These are phyloP conservation scores for Sarcophaga caerulescens DNA, from an alignment of 2,888 invertebrate genomes.

Conservation along the genomic window DNA sequence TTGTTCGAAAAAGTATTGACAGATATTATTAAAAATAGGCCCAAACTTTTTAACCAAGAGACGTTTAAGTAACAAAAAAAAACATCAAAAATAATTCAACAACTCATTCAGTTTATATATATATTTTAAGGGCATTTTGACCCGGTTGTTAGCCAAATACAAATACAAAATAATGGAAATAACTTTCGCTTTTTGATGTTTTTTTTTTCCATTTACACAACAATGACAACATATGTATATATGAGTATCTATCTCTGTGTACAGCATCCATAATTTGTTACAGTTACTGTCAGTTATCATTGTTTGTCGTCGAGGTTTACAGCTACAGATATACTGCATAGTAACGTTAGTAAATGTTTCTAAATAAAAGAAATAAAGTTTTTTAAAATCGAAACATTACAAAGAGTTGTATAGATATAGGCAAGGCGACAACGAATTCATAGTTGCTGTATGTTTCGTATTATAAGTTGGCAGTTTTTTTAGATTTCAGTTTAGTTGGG, in stretches of 20 bases:
- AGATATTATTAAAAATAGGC: neutral
- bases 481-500: too few relatives aligned
- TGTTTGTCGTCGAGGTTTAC: too few relatives aligned
- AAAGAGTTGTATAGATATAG: too few relatives aligned
- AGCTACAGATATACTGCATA: too few relatives aligned
- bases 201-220: neutral
- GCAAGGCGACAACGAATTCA: too few relatives aligned
- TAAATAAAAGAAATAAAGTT: too few relatives aligned
- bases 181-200: constrained; percentile 40
- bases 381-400: too few relatives aligned
- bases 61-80: too few relatives aligned
- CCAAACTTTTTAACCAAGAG: neutral
- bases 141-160: neutral
- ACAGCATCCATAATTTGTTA: neutral
- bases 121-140: constrained; percentile 38
- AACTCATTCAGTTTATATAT: neutral
- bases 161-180: neutral
- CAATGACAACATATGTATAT: neutral
- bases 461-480: too few relatives aligned
- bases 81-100: neutral
- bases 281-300: neutral
- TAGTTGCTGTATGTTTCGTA: too few relatives aligned
- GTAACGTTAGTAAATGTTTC: constrained; percentile 1
- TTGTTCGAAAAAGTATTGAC: neutral
- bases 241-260: neutral